Base-by-base conservation (phyloP, 2,113 vertebrate species). In the Canis aureus region DNA sequence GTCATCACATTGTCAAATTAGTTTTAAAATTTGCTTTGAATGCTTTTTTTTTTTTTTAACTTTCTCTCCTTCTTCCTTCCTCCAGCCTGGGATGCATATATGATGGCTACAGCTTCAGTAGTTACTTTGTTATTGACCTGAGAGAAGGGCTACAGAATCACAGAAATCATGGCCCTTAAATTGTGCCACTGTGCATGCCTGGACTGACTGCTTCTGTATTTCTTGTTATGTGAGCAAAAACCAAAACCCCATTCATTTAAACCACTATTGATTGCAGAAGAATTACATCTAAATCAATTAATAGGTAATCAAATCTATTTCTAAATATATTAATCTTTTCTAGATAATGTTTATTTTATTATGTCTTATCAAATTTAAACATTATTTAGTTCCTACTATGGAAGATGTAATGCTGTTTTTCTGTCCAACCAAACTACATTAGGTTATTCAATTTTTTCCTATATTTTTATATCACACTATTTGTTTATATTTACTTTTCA, bases 251-350 rank as follows among this genome's bases (percentile, higher is more conserved):
- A 43, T 25, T 91, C 53, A 2, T 73, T 67, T 60, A 92, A 86
- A 32, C 32, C 55, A 60, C 29, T 55, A 25, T 79, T 86, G 66
- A 60, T 27, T 80, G 25, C 43, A 80, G 59, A 55, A 66, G 4
- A 86, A 79, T 59, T 62, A 38, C 11, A 38, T 55, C 16, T 38
- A 69, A 91, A 62, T 91, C 43, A 90, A 27, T 76, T 83, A 89
- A n/a, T 88, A 94, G 43, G 59, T n/a, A 79, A 57, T 67, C 64
- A 64, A 64, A 55, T 89, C 3, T 94, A 15, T 74, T 95, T 74
- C 9, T 82, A 32, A 73, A 81, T 71, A 11, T 94, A 27, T 35
- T 73, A 64, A 89, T 64, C 6, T 82, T 79, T 91, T 86, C 12
- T 71, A 69, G 29, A 22, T n/a, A 82, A 51, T 64, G 71, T 74